These are phyloP conservation scores for Ganaspis brasiliensis DNA, from an alignment of 2,888 invertebrate species.

Conservation along the genomic window DNA sequence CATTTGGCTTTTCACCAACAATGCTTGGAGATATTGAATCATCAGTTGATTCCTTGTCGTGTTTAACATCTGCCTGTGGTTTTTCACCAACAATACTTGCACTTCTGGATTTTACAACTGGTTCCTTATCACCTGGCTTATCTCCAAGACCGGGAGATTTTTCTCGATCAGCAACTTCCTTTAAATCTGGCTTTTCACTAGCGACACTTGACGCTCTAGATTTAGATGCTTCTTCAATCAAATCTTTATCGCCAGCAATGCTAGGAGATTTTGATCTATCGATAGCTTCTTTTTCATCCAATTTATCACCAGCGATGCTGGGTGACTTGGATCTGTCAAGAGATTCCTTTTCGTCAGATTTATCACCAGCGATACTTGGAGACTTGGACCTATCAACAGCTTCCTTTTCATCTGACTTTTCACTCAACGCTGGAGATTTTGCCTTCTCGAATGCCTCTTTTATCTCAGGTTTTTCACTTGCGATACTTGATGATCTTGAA, in stretches of 20 bases:
- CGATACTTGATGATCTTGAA: conserved; percentile 58
- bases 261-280: conserved; percentile 45
- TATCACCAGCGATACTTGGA: conserved; percentile 49
- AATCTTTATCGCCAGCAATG: conserved; percentile 44
- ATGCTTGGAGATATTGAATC: conserved; percentile 52
- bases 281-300: conserved; percentile 33
- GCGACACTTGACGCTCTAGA: conserved; percentile 48
- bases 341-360: conserved; percentile 40
- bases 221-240: conserved; percentile 39
- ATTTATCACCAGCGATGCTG: conserved; percentile 47
- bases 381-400: conserved; percentile 45
- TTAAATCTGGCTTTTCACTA: conserved; percentile 39
- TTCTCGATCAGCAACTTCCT: conserved; percentile 38
- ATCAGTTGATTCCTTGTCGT: conserved; percentile 45
- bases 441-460: conserved; percentile 26
- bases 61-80: background rate
- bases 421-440: conserved; percentile 35
- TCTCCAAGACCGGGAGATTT: conserved; percentile 17
- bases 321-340: conserved; percentile 38
- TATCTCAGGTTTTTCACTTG: conserved; percentile 30
- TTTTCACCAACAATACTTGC: conserved; percentile 50
- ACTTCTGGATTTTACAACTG: conserved; percentile 47
- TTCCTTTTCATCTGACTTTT: background rate
- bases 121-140: conserved; percentile 38
- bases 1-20: conserved; percentile 51